Evolutionary conservation across 2,888 invertebrate genomes (phyloP).

Genomic region (Drosophila mercatorum): DNA sequence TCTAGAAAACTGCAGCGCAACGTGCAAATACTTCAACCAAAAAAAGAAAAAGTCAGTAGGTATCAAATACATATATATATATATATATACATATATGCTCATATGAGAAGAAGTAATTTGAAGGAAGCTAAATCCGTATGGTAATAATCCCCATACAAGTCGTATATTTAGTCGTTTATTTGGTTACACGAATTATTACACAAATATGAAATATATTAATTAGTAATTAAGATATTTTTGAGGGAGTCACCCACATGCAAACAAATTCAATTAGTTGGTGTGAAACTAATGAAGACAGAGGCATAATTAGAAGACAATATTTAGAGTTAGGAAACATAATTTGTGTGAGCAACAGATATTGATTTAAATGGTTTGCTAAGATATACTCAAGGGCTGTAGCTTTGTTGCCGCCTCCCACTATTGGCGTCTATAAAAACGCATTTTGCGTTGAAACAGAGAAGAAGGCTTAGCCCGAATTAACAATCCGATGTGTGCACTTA

Average conservation of each 20-base stretch:
- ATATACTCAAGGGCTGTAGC: slow-evolving; percentile 3
- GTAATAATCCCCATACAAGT: too few species aligned
- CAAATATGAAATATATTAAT: not conserved
- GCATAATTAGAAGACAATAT: not conserved
- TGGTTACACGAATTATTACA: not conserved
- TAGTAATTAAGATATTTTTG: too few species aligned
- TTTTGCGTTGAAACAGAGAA: slow-evolving; percentile 37
- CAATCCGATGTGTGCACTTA: slow-evolving; percentile 27
- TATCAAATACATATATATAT: too few species aligned
- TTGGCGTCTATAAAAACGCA: slow-evolving; percentile 24
- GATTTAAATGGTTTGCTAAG: slow-evolving; percentile 46
- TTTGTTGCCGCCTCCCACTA: slow-evolving; percentile 50
- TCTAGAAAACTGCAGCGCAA: not conserved
- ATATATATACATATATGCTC: too few species aligned
- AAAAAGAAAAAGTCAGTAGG: too few species aligned
- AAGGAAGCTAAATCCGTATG: too few species aligned
- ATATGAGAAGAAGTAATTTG: too few species aligned
- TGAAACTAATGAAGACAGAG: not conserved
- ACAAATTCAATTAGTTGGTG: not conserved
- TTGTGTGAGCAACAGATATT: slow-evolving; percentile 27
- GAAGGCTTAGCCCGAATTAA: slow-evolving; percentile 9
- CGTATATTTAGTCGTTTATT: too few species aligned
- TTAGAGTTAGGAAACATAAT: not conserved
- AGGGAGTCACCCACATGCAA: not conserved
- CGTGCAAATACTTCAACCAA: not conserved